Base-by-base conservation (phyloP, 2,888 invertebrate species). In the Hololepta plana region DNA sequence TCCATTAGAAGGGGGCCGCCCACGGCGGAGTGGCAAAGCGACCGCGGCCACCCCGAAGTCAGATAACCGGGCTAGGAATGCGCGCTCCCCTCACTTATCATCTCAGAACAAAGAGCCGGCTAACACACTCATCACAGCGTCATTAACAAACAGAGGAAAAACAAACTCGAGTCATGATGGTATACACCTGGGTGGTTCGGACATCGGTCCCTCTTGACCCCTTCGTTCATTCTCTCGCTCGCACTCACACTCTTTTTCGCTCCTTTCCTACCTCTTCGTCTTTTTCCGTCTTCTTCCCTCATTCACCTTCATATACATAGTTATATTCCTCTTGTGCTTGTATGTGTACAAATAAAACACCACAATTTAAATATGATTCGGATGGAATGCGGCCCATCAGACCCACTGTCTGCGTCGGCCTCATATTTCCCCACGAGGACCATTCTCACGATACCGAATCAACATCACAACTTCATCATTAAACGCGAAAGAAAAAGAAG, bases 61-160 rank as follows among this genome's bases (percentile, higher is more conserved):
- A 43, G 47, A 47, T 47, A 47, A 46, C 43, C 45, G 46, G 44
- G 44, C 44, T 42, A 47, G 47, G 40, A 41, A 42, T 39, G 38
- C 36, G 42, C 42, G 36, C 35, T 35, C 35, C 38, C 41, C 41
- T 40, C 41, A 36, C 38, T 41, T 39, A 39, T 39, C 38, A 38
- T 40, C 38, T 34, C 38, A 19, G 39, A 39, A 40, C 40, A 40
- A 41, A 41, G 42, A 38, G 41, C 39, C 37, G 38, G 42, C 39
- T 38, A 39, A 46, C 47, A 49, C 50, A 51, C 53, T 49, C 53
- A 51, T 51, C 51, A 48, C 49, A 43, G 45, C 47, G 50, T 51
- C 52, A 52, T 53, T 52, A 53, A 53, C 51, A 51, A 51, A 51
- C 51, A 50, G 47, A 47, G 50, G 50, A 50, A 51, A 51, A 52